Base-by-base conservation (phyloP, 2,113 vertebrate genomes). In the Apteryx owenii region DNA sequence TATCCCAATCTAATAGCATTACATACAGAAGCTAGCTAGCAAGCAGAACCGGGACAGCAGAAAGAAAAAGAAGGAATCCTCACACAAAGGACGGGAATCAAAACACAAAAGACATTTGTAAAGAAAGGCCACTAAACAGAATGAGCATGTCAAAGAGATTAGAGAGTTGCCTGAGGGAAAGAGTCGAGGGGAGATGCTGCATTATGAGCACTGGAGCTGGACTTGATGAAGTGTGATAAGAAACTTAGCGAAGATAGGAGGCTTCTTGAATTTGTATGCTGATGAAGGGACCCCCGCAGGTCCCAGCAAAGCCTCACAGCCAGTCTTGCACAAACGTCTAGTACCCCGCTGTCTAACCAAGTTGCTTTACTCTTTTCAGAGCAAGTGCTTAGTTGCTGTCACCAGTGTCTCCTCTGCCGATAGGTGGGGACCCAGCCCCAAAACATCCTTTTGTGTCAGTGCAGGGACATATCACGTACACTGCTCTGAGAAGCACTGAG, bases 1-100 rank as follows among this genome's bases (percentile, higher is more conserved):
- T 98, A 97, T 93, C 95, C 89, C 65, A 60, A 77, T 75, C 94
- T 97, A 97, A 97, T 88, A 94, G 95, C 95, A 97, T 98, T 98
- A 97, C 73, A 73, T 38, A 44, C 26, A 10, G 66, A 82, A 89
- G 69, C 73, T 38, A 88, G 86, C 95, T 50, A 87, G 91, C 92
- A 56, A 94, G 85, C 90, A 94, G 88, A 95, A 81, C 29, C 3
- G 68, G 95, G 95, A 44, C 88, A 93, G 96, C 69, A 73, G 89
- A 77, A 85, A 96, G 93, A 89, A 89, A 95, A 81, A 92, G 95
- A 80, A 96, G 78, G 95, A 97, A 96, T 95, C 90, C 84, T 61
- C 86, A 93, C 91, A 96, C 96, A 97, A 96, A 96, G 94, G 87
- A 96, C 65, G 18, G 85, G 72, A 89, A 95, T 95, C 91, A 94